Conservation (phyloP, 2,113 vertebrate species). For the Protobothrops flavoviridis region DNA sequence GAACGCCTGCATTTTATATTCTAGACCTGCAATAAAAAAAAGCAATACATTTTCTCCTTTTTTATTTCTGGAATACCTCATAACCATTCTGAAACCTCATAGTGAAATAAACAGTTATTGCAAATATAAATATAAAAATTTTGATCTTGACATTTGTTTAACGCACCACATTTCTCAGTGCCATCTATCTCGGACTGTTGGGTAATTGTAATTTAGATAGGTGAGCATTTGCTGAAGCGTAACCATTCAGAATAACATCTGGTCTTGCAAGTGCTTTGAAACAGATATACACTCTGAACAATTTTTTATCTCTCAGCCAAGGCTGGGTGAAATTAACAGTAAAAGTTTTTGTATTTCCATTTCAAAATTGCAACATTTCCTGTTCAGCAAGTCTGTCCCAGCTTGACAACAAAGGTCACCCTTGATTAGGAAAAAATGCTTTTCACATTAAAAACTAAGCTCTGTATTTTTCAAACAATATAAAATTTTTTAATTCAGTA, state of each 20-base stretch:
- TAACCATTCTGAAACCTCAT: background rate
- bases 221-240: conserved; percentile 60
- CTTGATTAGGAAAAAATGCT: background rate
- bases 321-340: conserved; percentile 29
- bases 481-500: background rate
- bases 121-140: background rate
- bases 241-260: conserved; percentile 65
- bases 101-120: conserved; percentile 1
- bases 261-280: conserved; percentile 49
- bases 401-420: background rate
- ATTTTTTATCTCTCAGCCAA: conserved; percentile 43
- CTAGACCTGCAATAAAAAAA: background rate
- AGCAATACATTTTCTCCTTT: background rate
- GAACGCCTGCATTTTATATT: background rate
- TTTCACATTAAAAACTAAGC: background rate
- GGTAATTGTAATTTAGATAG: conserved; percentile 58
- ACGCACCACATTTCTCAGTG: conserved; percentile 52
- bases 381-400: conserved; percentile 18
- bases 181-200: conserved; percentile 49
- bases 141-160: conserved; percentile 63
- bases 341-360: conserved; percentile 33
- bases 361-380: conserved; percentile 23
- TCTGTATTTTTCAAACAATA: background rate
- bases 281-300: conserved; percentile 52
- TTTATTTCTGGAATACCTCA: background rate